phyloP scores from a whole-genome alignment of 2,113 vertebrate species.

The Sceloporus undulatus region DNA sequence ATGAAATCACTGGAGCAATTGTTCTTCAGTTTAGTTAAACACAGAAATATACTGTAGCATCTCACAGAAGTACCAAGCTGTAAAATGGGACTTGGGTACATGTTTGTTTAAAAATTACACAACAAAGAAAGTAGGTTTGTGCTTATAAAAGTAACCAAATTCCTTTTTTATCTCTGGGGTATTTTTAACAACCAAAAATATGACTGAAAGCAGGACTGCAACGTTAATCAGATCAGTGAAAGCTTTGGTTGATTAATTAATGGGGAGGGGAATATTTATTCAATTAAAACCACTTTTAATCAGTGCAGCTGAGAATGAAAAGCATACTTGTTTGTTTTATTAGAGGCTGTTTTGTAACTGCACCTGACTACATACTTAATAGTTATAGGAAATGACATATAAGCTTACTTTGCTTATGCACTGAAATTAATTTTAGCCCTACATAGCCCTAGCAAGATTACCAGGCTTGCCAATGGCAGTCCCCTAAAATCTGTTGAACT shows the following conservation, averaged over 20 bases:
- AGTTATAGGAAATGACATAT: no score
- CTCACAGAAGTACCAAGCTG: not conserved
- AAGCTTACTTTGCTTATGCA: no score
- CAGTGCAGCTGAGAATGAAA: not conserved
- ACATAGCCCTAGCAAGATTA: no score
- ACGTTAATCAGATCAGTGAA: not conserved
- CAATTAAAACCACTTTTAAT: constrained; percentile 13
- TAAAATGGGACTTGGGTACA: not conserved
- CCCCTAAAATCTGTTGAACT: no score
- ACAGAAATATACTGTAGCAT: not conserved
- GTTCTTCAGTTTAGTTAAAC: constrained; percentile 30
- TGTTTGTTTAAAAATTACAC: constrained; percentile 18
- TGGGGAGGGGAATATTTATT: not conserved
- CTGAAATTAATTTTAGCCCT: not conserved
- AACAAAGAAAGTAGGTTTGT: not conserved
- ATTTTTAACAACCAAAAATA: not conserved
- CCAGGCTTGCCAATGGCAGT: no score
- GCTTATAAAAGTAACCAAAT: not conserved
- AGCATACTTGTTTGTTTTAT: not conserved
- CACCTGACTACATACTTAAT: not conserved
- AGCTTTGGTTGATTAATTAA: not conserved
- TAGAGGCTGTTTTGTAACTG: not conserved
- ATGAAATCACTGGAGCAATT: constrained; percentile 53
- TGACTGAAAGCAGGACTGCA: not conserved
- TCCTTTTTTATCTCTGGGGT: not conserved